Evolutionary conservation across 2,888 invertebrate species (phyloP).

Genomic region (Cyrtodaria siliqua): DNA sequence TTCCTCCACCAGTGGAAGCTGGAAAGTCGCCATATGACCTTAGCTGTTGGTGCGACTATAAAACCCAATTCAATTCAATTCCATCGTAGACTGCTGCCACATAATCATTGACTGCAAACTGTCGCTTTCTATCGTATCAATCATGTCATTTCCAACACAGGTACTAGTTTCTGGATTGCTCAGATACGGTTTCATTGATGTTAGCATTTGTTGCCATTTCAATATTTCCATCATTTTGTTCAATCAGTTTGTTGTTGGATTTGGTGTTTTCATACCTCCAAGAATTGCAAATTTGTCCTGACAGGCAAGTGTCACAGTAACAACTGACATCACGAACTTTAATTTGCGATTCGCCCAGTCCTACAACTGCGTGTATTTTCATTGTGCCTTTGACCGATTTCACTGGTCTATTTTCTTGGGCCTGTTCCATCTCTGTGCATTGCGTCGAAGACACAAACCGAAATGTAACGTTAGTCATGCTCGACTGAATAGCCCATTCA

Average conservation of each 20-base stretch:
- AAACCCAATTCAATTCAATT: too few relatives aligned
- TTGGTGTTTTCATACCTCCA: constrained; percentile 3
- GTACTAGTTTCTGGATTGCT: background rate
- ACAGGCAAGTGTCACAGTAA: constrained; percentile 1
- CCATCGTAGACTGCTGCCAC: constrained; percentile 33
- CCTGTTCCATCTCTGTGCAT: background rate
- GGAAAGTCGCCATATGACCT: too few relatives aligned
- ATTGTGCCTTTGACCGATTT: constrained; percentile 20
- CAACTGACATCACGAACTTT: constrained; percentile 7
- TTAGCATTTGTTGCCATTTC: background rate
- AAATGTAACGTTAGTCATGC: constrained; percentile 13
- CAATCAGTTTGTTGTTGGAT: background rate
- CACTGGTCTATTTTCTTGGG: background rate
- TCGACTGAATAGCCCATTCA: background rate
- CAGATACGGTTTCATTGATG: background rate
- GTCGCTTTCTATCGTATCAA: background rate
- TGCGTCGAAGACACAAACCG: constrained; percentile 1
- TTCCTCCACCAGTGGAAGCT: too few relatives aligned
- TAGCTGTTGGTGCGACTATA: too few relatives aligned
- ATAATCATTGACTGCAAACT: constrained; percentile 20
- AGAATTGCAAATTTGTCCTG: constrained; percentile 1
- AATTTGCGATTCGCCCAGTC: constrained; percentile 9
- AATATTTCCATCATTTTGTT: background rate
- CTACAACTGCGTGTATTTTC: constrained; percentile 25
- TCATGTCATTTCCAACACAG: background rate